Evolutionary conservation across 2,888 invertebrate species (phyloP), one percentile per base, ranked within the genome.

Genomic region (Gymnosoma rotundatum): DNA sequence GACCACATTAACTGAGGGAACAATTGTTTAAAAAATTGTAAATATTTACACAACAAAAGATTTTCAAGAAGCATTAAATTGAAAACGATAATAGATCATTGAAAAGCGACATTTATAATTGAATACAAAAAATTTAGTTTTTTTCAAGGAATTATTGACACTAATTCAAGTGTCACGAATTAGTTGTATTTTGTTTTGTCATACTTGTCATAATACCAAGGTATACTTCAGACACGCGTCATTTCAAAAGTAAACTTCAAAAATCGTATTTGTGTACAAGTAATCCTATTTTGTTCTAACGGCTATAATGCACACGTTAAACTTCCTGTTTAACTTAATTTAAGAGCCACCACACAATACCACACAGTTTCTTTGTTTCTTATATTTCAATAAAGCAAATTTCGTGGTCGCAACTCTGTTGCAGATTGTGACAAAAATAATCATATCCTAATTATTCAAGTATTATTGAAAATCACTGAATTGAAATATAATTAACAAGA

Each of bases 401-500:
- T 58, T 3, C 50, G 36, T 58, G 58, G 72, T n/a, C 50, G 42
- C 69, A 50, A 76, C 32, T 56, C 25, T 60, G 58, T 63, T 56
- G 58, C 64, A 72, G 38, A 67, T 76, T 76, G 76, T 61, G 60
- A 58, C 38, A 38, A 61, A 73, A 78, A 78, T 81, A 84, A 81
- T 84, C 74, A 74, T 54, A 81, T 78, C 86, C 90, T 91, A 90
- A 90, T 90, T 91, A 90, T 87, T 89, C 88, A 87, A 88, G 89
- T 90, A 90, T 90, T 90, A 91, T 90, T 86, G 87, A 88, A 88
- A 90, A 64, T 84, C 90, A 90, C 87, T 90, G 87, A 89, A 88
- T 86, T 88, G 91, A 88, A 88, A 89, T 74, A 83, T 85, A 86
- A 86, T 88, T 88, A 89, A 88, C 88, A 88, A 89, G 87, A 64